These are phyloP conservation scores for Liopterus haemorrhoidalis DNA, from an alignment of 2,888 invertebrate genomes.

Conservation along the genomic window DNA sequence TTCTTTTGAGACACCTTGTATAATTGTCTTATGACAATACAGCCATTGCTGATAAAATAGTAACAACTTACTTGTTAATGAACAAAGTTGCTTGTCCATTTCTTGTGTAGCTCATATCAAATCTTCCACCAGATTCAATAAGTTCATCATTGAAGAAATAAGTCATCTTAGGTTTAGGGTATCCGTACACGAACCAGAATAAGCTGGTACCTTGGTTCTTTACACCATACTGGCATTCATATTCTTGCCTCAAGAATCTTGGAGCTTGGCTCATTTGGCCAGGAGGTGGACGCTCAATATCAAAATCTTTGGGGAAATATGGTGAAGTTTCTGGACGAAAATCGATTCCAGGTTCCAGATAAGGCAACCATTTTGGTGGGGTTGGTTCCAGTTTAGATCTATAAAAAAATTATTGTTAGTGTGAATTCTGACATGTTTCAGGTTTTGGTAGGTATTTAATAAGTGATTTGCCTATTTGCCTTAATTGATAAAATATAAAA, in stretches of 20 bases:
- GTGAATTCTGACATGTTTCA: not conserved
- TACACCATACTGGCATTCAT: constrained; percentile 84
- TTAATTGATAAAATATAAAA: constrained; percentile 9
- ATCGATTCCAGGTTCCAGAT: constrained; percentile 72
- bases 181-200: constrained; percentile 92
- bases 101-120: constrained; percentile 80
- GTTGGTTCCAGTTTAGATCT: constrained; percentile 73
- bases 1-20: too few relatives aligned
- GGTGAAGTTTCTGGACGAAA: constrained; percentile 80
- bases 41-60: not conserved
- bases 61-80: constrained; percentile 65
- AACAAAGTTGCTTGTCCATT: constrained; percentile 87
- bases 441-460: not conserved
- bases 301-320: constrained; percentile 88
- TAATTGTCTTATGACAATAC: too few relatives aligned
- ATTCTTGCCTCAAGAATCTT: constrained; percentile 79
- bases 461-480: constrained; percentile 1
- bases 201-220: constrained; percentile 85
- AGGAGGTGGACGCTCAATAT: constrained; percentile 80
- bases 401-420: constrained; percentile 21
- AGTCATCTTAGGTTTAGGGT: constrained; percentile 89
- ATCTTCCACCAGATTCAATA: constrained; percentile 76
- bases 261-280: constrained; percentile 80
- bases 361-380: constrained; percentile 72
- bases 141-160: constrained; percentile 82